Conservation (phyloP, 2,888 invertebrate genomes). For the Ceratothoa steindachneri region DNA sequence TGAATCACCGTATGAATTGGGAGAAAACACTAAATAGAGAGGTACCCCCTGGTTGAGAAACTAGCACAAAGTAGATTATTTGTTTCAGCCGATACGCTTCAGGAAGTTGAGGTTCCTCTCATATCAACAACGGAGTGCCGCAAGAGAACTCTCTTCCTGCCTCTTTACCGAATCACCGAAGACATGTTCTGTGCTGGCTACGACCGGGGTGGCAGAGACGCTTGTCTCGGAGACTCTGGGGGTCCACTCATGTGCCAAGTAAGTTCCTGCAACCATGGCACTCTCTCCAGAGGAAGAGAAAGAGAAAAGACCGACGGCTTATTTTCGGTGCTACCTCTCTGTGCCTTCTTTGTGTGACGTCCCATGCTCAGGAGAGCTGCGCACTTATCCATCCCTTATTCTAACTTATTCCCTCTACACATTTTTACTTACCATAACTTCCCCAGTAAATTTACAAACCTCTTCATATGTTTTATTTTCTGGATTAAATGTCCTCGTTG, state of each 20-base stretch:
- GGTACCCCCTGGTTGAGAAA: no score
- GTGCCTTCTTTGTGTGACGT: not conserved
- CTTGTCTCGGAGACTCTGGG: conserved; percentile 74
- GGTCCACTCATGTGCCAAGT: conserved; percentile 75
- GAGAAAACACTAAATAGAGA: no score
- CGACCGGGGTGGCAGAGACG: conserved; percentile 73
- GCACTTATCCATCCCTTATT: no score
- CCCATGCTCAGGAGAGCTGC: not conserved
- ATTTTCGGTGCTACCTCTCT: not conserved
- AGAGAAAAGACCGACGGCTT: not conserved
- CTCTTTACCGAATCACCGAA: conserved; percentile 70
- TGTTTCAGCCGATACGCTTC: conserved; percentile 71
- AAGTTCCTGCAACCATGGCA: conserved; percentile 47
- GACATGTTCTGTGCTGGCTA: conserved; percentile 79
- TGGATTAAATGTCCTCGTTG: no score
- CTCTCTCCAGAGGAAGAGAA: not conserved
- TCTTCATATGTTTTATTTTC: no score
- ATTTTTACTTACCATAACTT: no score
- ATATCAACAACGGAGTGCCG: conserved; percentile 73
- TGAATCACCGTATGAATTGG: no score
- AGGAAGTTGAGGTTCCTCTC: conserved; percentile 74
- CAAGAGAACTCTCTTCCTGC: conserved; percentile 67
- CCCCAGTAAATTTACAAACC: no score
- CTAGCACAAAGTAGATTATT: no score
- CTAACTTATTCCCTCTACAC: no score